Conservation (phyloP, 2,888 invertebrate genomes). For the Elysia crispata region DNA sequence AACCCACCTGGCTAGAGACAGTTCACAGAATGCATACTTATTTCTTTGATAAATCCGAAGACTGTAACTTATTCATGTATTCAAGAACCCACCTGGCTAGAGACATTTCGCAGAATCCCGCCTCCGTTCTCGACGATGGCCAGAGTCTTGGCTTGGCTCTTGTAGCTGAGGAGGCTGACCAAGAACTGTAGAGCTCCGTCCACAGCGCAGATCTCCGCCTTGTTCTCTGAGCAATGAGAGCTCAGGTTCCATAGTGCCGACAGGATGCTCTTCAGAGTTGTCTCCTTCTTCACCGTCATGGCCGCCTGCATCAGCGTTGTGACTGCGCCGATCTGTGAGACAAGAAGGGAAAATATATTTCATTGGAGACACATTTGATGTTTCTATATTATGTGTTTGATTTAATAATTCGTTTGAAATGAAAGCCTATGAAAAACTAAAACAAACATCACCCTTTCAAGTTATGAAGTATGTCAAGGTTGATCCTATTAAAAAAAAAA, state of each 20-base stretch:
- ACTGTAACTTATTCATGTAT: too few relatives aligned
- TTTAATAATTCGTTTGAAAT: too few relatives aligned
- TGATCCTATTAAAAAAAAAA: background rate
- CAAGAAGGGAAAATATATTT: background rate
- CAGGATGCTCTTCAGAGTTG: constrained; percentile 94
- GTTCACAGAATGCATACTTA: too few relatives aligned
- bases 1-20: too few relatives aligned
- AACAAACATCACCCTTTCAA: background rate
- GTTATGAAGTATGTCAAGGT: background rate
- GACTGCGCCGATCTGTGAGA: constrained; percentile 83
- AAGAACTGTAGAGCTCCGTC: constrained; percentile 92
- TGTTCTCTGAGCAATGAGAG: constrained; percentile 96
- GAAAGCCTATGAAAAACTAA: too few relatives aligned
- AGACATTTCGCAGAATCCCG: constrained; percentile 96
- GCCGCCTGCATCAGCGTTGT: constrained; percentile 92
- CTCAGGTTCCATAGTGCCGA: constrained; percentile 98
- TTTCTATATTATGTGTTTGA: too few relatives aligned
- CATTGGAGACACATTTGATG: too few relatives aligned
- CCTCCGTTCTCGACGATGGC: constrained; percentile 95
- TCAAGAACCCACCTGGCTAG: too few relatives aligned
- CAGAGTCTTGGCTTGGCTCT: constrained; percentile 92
- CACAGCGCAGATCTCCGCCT: constrained; percentile 94
- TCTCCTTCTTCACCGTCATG: constrained; percentile 88
- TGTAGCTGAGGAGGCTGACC: constrained; percentile 92
- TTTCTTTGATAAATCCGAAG: too few relatives aligned